Conservation (phyloP, 2,113 vertebrate genomes). For the Corydoras maculifer region DNA sequence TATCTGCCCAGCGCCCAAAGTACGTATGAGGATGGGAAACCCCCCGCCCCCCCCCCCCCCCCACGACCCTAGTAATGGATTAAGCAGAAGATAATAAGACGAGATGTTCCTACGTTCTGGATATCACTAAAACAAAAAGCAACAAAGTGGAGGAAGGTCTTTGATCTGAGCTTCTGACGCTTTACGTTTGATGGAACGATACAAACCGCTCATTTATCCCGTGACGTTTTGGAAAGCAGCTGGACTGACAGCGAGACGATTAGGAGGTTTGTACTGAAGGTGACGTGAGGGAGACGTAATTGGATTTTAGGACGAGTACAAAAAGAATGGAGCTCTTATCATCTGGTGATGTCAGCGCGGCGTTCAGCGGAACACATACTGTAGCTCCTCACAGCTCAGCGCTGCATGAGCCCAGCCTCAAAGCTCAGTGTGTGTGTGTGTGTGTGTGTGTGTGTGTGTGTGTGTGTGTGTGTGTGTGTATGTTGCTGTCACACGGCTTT, state of each 20-base stretch:
- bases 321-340: conserved; percentile 25
- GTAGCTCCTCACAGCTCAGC: conserved; percentile 29
- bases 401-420: conserved; percentile 18
- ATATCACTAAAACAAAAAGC: no score
- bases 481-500: conserved; percentile 26
- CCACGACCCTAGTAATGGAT: no score
- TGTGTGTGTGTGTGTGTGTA: conserved; percentile 7
- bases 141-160: no score
- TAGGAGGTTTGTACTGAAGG: not conserved
- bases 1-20: no score
- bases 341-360: conserved; percentile 12
- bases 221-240: not conserved
- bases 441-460: conserved; percentile 14
- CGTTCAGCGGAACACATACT: conserved; percentile 13
- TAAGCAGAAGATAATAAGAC: no score
- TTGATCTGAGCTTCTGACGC: no score
- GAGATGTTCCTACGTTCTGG: no score
- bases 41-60: no score
- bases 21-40: no score
- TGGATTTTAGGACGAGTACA: conserved; percentile 35
- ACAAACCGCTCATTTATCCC: no score
- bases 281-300: conserved; percentile 31
- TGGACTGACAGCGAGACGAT: not conserved
- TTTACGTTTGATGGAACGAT: no score
- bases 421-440: conserved; percentile 21